A percentile compares a stretch with the other conserved stretches of the same genome.
Evolutionary conservation across 2,113 vertebrate species (phyloP).

Genomic region (Heterotilapia buettikoferi): DNA sequence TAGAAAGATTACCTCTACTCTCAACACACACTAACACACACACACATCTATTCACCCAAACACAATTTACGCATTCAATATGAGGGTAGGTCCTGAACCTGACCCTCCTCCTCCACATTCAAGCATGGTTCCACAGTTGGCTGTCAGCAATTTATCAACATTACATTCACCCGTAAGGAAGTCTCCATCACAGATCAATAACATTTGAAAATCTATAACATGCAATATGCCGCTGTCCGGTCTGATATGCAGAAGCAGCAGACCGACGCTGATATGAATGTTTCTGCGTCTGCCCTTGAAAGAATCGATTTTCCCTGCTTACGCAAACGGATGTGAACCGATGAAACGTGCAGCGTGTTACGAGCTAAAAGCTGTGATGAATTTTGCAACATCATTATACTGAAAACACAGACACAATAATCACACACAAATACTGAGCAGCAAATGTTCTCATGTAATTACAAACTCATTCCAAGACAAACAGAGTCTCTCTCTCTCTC

Average conservation of each 20-base stretch:
- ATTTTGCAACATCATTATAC: neutral
- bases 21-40: neutral
- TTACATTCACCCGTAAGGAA: neutral
- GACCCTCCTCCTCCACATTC: neutral
- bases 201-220: conserved; percentile 37
- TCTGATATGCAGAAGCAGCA: neutral
- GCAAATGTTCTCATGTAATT: neutral
- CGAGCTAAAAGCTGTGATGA: neutral
- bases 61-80: neutral
- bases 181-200: conserved; percentile 41
- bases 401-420: neutral
- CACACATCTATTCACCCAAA: neutral
- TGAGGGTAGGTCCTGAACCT: conserved; percentile 2
- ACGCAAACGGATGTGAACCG: neutral
- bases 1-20: neutral
- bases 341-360: neutral
- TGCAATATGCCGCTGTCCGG: neutral
- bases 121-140: neutral
- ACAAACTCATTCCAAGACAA: neutral
- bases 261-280: neutral
- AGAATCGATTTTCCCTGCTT: conserved; percentile 16
- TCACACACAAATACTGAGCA: neutral
- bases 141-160: conserved; percentile 19
- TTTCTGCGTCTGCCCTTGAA: conserved; percentile 11
- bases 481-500: neutral